Evolutionary conservation across 2,888 invertebrate species (phyloP), one percentile per base, ranked within the genome.

Genomic region (Synanthedon andrenaeformis): DNA sequence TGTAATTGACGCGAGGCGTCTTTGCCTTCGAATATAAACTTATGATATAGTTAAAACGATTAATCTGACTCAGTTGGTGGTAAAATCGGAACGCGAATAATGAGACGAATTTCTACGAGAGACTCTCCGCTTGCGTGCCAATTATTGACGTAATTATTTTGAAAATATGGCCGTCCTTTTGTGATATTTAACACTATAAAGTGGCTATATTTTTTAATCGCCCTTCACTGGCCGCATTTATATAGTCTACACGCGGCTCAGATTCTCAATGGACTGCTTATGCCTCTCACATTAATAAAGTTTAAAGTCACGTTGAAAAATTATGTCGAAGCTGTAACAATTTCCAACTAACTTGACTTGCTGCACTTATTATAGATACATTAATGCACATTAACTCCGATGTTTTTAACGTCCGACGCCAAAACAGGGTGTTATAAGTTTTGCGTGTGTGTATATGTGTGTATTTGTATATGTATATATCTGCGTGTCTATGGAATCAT

Each of bases 141-240:
- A 86, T 87, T 87, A 87, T 87, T 83, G 82, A 78, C 78, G 85
- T 83, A 82, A 84, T 86, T 86, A 86, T 84, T 79, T 84, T 82
- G 75, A 86, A 87, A 82, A 82, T 86, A 86, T 85, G 77, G 74
- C 75, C 70, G 57, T 69, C 72, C 74, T 76, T 80, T 79, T 81
- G 77, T 76, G 72, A 76, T 81, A 79, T 83, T 85, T 79, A 80
- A 78, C 76, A 74, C 75, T 67, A 63, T 70, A 71, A 80, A 74
- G 74, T 67, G 75, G 76, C 70, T 62, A 78, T 82, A 79, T 80
- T 74, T 81, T 80, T 82, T 78, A 79, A 79, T 79, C 74, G 71
- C 67, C 67, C 67, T 64, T 67, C 67, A 63, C 59, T 66, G 63
- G 56, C 63, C 59, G 63, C 74, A 71, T 73, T 77, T 74, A 76